Evolutionary conservation across 2,113 vertebrate species (phyloP), one percentile per base, ranked within the genome.

Genomic region (Tapirus terrestris): DNA sequence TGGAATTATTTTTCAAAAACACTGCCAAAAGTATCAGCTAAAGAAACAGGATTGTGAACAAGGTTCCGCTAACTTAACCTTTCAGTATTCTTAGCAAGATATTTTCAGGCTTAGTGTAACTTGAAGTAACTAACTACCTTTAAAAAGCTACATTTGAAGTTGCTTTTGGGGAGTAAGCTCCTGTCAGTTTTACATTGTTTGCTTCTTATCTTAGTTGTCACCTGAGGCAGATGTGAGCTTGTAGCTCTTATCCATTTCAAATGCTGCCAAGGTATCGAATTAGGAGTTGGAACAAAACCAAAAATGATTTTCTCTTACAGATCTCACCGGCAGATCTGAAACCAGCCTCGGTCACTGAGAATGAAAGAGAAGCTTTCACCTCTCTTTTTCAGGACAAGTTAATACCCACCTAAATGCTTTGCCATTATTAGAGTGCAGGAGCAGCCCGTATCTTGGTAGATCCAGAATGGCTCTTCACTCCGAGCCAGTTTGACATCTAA

Each of bases 201-300:
- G 43, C 65, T 79, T 58, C 96, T 97, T 97, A 84, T 96, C 94
- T 95, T 51, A 81, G 51, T 91, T 97, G 96, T 98, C 95, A 96
- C 98, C 95, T 18, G 94, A 97, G 94, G 95, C 83, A 84, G 83
- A 97, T 92, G 88, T 7, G 60, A 77, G 65, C 70, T 83, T 70
- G 61, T 58, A 87, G 80, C 53, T 96, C 92, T 96, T 95, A 90
- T 12, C 95, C 94, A 77, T 93, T 97, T 95, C 68, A 87, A 17
- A 75, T 65, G 80, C 90, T 85, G 92, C 96, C 95, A 94, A 63
- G 29, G 63, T 96, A 88, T 96, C 94, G 96, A 98, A 95, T 96
- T 96, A 96, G 83, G 96, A 92, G 60, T 90, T 98, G 97, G 96
- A 96, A 88, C 70, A 77, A 94, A 97, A 94, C 76, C 83, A 97